These are phyloP conservation scores for Nothoprocta pentlandii DNA, from an alignment of 2,113 vertebrate genomes.

Conservation along the genomic window DNA sequence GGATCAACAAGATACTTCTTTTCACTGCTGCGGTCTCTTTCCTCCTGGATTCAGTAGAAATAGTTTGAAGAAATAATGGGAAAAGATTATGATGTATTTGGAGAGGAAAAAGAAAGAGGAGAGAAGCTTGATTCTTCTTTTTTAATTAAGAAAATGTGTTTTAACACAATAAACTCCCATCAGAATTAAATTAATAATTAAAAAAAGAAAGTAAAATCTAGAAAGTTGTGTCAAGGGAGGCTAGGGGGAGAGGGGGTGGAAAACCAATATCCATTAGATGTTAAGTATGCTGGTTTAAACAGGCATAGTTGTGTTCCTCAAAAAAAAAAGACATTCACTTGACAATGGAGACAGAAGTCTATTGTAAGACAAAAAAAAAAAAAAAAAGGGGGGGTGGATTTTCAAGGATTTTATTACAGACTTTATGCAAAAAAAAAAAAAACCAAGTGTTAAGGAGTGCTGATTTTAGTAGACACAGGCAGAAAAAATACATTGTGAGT, in stretches of 20 bases:
- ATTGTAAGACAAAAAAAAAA: not conserved
- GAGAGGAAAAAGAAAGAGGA: too few relatives aligned
- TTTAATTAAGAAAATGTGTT: not conserved
- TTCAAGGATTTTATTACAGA: not conserved
- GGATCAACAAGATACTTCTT: not conserved
- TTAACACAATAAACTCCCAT: too few relatives aligned
- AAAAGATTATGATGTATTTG: not conserved
- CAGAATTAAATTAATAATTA: not conserved
- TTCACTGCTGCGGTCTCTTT: not conserved
- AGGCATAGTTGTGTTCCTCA: not conserved
- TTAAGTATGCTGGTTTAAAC: not conserved
- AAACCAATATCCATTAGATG: not conserved
- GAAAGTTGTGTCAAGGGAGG: not conserved
- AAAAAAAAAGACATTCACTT: not conserved
- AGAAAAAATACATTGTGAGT: not conserved
- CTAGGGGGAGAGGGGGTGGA: not conserved
- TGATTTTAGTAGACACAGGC: not conserved
- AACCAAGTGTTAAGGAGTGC: not conserved
- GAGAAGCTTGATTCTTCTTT: not conserved
- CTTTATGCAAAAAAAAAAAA: not conserved
- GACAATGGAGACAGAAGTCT: not conserved
- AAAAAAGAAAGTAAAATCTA: not conserved
- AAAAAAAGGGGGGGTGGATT: too few relatives aligned
- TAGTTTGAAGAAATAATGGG: rapidly evolving
- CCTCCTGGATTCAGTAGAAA: not conserved